phyloP scores from a whole-genome alignment of 2,888 invertebrate species.

The Blastobasis adustella region DNA sequence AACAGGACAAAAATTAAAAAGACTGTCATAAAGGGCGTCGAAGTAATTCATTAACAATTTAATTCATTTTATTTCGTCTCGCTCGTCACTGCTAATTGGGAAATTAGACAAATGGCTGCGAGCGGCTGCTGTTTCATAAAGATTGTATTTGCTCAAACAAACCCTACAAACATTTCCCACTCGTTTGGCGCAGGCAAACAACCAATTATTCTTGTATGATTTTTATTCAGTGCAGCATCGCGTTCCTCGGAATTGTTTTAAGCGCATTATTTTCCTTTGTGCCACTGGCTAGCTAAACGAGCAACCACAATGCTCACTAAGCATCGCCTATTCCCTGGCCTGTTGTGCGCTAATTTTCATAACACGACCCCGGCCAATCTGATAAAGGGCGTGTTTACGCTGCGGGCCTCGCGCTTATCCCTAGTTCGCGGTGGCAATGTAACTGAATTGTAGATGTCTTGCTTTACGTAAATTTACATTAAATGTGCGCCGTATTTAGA shows the following conservation, averaged over 20 bases:
- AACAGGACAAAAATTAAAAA: too few species aligned
- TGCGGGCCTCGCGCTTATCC: constrained; percentile 14
- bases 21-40: too few species aligned
- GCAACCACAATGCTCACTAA: not conserved
- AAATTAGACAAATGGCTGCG: too few species aligned
- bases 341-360: constrained; percentile 12
- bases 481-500: constrained; percentile 27
- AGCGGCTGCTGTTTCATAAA: too few species aligned
- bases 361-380: constrained; percentile 19
- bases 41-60: too few species aligned
- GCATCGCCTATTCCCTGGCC: not conserved
- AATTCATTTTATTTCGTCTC: too few species aligned
- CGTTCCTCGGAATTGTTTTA: not conserved
- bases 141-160: too few species aligned
- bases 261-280: not conserved
- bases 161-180: too few species aligned
- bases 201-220: too few species aligned
- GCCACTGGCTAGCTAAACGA: not conserved
- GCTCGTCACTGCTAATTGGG: too few species aligned
- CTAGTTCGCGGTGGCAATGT: constrained; percentile 18
- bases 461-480: constrained; percentile 37
- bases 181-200: too few species aligned
- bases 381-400: constrained; percentile 26
- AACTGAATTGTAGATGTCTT: constrained; percentile 31
- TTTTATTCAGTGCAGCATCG: not conserved